Conservation (phyloP, 2,113 vertebrate genomes). For the Ellobius talpinus region DNA sequence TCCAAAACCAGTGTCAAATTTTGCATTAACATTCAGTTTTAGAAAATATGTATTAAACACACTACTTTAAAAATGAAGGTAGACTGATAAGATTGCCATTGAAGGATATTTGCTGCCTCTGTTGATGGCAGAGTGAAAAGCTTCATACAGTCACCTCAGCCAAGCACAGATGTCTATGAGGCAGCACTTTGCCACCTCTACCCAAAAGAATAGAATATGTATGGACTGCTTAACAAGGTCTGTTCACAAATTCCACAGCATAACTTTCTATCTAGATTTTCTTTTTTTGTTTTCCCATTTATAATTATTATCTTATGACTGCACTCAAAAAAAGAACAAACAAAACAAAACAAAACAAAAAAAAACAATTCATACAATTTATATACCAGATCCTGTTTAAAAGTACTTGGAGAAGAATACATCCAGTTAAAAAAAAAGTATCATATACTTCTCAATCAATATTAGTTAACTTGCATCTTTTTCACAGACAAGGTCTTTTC, state of each 20-base stretch:
- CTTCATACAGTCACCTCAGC: background rate
- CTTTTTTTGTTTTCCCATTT: background rate
- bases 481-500: background rate
- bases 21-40: too few species aligned
- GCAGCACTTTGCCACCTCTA: background rate
- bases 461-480: background rate
- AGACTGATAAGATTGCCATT: background rate
- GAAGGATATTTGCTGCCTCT: background rate
- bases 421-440: background rate
- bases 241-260: background rate
- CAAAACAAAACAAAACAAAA: too few species aligned
- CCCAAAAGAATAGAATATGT: background rate
- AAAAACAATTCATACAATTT: background rate
- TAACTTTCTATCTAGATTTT: background rate
- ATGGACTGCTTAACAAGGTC: background rate
- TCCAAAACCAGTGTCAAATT: background rate
- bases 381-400: background rate
- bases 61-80: background rate
- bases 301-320: background rate
- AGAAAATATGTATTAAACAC: background rate
- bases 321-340: background rate
- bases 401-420: background rate
- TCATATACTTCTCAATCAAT: background rate
- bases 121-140: too few species aligned
- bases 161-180: accelerated